phyloP scores from a whole-genome alignment of 2,797 vertebrate genomes.

The Xyrichtys novacula region DNA sequence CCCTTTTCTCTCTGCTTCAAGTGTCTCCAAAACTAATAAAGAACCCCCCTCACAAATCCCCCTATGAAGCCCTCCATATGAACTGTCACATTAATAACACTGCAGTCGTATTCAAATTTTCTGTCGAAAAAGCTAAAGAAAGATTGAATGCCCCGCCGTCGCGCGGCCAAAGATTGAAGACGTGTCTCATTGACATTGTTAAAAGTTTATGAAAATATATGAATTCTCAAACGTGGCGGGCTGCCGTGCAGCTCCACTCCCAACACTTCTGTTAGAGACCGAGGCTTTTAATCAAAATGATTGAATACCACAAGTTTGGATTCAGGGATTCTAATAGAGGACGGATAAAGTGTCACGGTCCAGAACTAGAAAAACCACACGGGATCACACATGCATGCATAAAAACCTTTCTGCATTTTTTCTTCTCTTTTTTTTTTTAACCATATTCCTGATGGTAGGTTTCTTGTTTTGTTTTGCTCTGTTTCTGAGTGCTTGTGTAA shows the following conservation, averaged over 20 bases:
- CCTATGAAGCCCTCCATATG: conserved; percentile 86
- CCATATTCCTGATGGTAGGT: conserved; percentile 74
- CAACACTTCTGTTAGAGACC: conserved; percentile 98
- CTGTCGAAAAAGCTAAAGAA: conserved; percentile 98
- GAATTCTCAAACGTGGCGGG: conserved; percentile 98
- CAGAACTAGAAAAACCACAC: conserved; percentile 76
- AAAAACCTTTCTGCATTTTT: conserved; percentile 63
- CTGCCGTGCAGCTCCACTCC: conserved; percentile 92
- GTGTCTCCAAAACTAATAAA: conserved; percentile 86
- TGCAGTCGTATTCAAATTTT: conserved; percentile 98
- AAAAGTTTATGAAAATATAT: conserved; percentile 99
- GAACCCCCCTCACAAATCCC: conserved; percentile 75
- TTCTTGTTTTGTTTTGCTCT: conserved; percentile 66
- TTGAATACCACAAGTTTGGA: conserved; percentile 98
- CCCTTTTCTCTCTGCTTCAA: conserved; percentile 78
- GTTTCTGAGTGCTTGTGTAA: conserved; percentile 79
- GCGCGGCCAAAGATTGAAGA: conserved; percentile 98
- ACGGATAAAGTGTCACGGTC: conserved; percentile 83
- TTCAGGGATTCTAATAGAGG: conserved; percentile 92
- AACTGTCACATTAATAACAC: conserved; percentile 99
- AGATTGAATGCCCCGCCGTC: conserved; percentile 98
- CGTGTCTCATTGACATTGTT: conserved; percentile 97
- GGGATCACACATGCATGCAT: conserved; percentile 82
- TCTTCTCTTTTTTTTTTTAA: conserved; percentile 28
- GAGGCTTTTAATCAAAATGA: conserved; percentile 99